Percentiles rank a stretch among this genome's conserved stretches.
phyloP scores from a whole-genome alignment of 2,797 vertebrate genomes.

The Geotrypetes seraphini region DNA sequence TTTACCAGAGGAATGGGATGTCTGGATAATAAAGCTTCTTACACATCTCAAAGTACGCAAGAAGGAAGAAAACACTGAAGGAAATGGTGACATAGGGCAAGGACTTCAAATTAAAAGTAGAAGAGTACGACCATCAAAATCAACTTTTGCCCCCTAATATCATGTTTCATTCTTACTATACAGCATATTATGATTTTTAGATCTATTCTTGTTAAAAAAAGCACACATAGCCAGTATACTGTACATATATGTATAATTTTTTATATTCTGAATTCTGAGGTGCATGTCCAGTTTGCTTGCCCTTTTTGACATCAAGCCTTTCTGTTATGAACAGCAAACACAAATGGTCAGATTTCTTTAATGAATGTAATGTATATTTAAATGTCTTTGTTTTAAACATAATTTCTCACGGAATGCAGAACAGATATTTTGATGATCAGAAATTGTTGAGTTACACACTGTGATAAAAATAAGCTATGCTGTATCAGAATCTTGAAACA shows the following conservation, averaged over 20 bases:
- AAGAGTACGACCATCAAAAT: constrained; percentile 74
- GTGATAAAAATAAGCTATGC: constrained; percentile 54
- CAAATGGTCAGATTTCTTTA: constrained; percentile 38
- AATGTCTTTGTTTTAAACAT: constrained; percentile 37
- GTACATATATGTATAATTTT: constrained; percentile 62
- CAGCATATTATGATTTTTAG: constrained; percentile 21
- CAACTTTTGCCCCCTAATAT: constrained; percentile 75
- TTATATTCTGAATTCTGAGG: constrained; percentile 47
- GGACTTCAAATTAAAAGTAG: constrained; percentile 70
- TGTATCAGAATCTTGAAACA: constrained; percentile 53
- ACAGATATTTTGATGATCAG: constrained; percentile 36
- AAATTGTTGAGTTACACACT: constrained; percentile 53
- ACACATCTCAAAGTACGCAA: constrained; percentile 73
- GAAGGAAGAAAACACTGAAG: constrained; percentile 74
- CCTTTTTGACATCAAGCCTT: constrained; percentile 54
- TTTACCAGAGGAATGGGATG: constrained; percentile 91
- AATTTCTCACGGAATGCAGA: constrained; percentile 33
- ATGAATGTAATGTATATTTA: constrained; percentile 46
- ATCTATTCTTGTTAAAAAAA: constrained; percentile 37
- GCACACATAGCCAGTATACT: constrained; percentile 36
- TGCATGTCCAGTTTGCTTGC: constrained; percentile 58
- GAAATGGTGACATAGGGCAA: constrained; percentile 50
- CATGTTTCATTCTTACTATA: constrained; percentile 20
- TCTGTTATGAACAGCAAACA: constrained; percentile 44
- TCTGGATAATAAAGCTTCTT: constrained; percentile 80